Evolutionary conservation across 2,888 invertebrate genomes (phyloP).

Genomic region (Uloborus plumipes): DNA sequence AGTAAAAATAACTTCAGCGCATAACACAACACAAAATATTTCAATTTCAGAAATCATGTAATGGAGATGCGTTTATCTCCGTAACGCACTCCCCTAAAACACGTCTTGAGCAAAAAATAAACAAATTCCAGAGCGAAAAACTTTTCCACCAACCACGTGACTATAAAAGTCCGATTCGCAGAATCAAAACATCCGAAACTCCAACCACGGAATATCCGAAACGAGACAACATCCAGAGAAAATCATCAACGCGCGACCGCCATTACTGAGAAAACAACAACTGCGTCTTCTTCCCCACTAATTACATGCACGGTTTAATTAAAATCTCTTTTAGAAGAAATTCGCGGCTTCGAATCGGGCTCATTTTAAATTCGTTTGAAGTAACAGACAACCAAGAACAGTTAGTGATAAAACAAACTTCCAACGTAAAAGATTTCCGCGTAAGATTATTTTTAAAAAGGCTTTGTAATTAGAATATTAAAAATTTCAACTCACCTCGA

Average conservation of each 20-base stretch:
- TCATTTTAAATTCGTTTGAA: too few relatives aligned
- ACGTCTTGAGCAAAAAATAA: constrained; percentile 39
- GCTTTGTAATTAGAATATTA: neutral
- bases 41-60: too few relatives aligned
- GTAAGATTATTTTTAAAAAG: too few relatives aligned
- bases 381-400: too few relatives aligned
- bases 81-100: too few relatives aligned
- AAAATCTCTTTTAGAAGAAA: constrained; percentile 20
- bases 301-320: constrained; percentile 62
- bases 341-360: neutral
- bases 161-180: constrained; percentile 43
- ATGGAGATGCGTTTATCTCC: too few relatives aligned
- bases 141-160: constrained; percentile 61
- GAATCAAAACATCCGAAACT: constrained; percentile 26
- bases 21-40: too few relatives aligned
- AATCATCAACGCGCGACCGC: constrained; percentile 45
- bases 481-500: constrained; percentile 43
- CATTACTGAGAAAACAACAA: constrained; percentile 62
- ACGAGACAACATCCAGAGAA: constrained; percentile 15
- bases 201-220: neutral
- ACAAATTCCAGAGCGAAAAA: constrained; percentile 36
- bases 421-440: too few relatives aligned
- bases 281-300: constrained; percentile 50
- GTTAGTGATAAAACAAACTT: too few relatives aligned
- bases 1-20: too few relatives aligned